These are phyloP conservation scores for Drosophila bocqueti DNA, from an alignment of 1,140 invertebrate genomes.

Conservation along the genomic window DNA sequence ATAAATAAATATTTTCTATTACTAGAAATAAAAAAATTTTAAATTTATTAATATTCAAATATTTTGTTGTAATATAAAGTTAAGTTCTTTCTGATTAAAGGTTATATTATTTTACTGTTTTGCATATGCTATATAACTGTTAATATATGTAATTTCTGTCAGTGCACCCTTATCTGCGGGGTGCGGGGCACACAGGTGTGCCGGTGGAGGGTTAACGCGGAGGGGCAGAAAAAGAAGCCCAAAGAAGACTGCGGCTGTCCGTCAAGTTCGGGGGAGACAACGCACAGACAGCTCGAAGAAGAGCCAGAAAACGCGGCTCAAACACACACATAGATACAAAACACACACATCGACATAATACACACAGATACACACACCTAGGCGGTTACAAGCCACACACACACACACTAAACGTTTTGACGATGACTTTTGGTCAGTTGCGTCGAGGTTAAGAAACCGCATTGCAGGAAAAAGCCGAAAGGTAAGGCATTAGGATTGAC, in stretches of 20 bases:
- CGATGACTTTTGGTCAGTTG: slow-evolving; percentile 30
- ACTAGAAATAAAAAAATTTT: no score
- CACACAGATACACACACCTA: background rate
- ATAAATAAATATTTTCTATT: no score
- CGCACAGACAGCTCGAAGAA: slow-evolving; percentile 26
- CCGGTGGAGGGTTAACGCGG: background rate
- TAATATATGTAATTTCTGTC: no score
- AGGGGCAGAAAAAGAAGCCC: background rate
- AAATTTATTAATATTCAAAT: no score
- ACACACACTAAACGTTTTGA: slow-evolving; percentile 19
- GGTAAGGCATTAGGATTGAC: slow-evolving; percentile 21
- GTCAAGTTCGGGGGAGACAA: slow-evolving; percentile 45
- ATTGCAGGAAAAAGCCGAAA: slow-evolving; percentile 5
- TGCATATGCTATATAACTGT: no score
- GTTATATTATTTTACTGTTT: no score
- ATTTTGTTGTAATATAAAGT: no score
- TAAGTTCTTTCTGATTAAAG: no score
- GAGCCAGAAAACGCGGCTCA: background rate
- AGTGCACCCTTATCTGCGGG: background rate
- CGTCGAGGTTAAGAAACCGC: slow-evolving; percentile 7
- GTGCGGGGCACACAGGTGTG: slow-evolving; percentile 4
- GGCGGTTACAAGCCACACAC: slow-evolving; percentile 5
- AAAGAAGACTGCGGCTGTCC: slow-evolving; percentile 52
- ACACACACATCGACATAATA: slow-evolving; percentile 1
- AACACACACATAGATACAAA: background rate